These are phyloP conservation scores for Tachystola acroxantha DNA, from an alignment of 2,888 invertebrate genomes.

Conservation along the genomic window DNA sequence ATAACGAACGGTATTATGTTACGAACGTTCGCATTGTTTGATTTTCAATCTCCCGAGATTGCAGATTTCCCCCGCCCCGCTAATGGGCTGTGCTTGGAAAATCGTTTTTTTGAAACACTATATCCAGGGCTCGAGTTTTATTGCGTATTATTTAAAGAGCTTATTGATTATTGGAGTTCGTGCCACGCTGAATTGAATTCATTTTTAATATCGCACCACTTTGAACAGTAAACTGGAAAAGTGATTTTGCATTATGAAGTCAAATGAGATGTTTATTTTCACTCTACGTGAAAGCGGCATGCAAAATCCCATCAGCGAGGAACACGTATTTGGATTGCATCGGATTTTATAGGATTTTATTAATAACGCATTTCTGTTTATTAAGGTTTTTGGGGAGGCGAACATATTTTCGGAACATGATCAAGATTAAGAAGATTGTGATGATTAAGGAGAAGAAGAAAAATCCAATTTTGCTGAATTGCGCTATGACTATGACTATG, in stretches of 20 bases:
- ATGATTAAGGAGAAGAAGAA: too few relatives aligned
- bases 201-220: conserved; percentile 37
- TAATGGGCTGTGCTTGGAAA: conserved; percentile 52
- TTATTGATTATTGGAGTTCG: conserved; percentile 39
- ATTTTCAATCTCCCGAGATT: conserved; percentile 65
- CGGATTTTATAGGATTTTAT: background rate
- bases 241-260: conserved; percentile 51
- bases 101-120: conserved; percentile 53
- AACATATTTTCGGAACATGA: too few relatives aligned
- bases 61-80: conserved; percentile 50
- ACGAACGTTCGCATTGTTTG: conserved; percentile 62
- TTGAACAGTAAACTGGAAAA: conserved; percentile 35
- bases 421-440: too few relatives aligned
- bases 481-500: too few relatives aligned
- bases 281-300: conserved; percentile 38
- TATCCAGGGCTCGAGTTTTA: conserved; percentile 35
- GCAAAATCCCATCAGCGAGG: conserved; percentile 32
- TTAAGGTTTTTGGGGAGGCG: background rate
- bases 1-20: conserved; percentile 69
- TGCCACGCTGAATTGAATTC: conserved; percentile 25
- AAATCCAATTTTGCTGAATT: too few relatives aligned
- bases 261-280: conserved; percentile 61
- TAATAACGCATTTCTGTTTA: background rate
- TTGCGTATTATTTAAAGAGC: conserved; percentile 49
- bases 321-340: conserved; percentile 11